Evolutionary conservation across 2,113 vertebrate species (phyloP).

Genomic region (Passer domesticus): DNA sequence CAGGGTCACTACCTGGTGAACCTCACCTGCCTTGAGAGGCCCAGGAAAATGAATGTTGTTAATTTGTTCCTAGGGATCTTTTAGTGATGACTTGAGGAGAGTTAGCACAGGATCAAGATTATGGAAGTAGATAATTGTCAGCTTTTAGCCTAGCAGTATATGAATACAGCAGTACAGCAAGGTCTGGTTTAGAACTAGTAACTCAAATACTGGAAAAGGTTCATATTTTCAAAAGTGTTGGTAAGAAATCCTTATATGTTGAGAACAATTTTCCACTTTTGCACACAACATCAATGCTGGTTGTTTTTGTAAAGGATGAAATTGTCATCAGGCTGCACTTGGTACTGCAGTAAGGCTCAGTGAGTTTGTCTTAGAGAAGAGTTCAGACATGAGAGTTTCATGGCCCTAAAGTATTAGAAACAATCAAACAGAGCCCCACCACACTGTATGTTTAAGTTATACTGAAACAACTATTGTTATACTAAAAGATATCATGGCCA

Average conservation of each 20-base stretch:
- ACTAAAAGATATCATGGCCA: neutral
- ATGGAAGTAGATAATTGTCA: neutral
- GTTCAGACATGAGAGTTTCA: neutral
- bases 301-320: neutral
- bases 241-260: neutral
- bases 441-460: neutral
- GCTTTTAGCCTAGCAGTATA: neutral
- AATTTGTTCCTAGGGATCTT: neutral
- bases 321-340: neutral
- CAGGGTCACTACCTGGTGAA: neutral
- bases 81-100: neutral
- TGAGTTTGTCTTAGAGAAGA: neutral
- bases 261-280: neutral
- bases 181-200: neutral
- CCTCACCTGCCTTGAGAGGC: neutral
- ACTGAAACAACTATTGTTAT: neutral
- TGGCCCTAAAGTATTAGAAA: neutral
- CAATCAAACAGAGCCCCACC: neutral
- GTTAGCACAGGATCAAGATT: neutral
- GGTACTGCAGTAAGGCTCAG: neutral
- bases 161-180: neutral
- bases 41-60: neutral
- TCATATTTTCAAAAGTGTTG: neutral
- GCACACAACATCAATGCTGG: neutral
- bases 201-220: neutral